These are phyloP conservation scores for Falco cherrug DNA, from an alignment of 2,797 vertebrate genomes.

Conservation along the genomic window DNA sequence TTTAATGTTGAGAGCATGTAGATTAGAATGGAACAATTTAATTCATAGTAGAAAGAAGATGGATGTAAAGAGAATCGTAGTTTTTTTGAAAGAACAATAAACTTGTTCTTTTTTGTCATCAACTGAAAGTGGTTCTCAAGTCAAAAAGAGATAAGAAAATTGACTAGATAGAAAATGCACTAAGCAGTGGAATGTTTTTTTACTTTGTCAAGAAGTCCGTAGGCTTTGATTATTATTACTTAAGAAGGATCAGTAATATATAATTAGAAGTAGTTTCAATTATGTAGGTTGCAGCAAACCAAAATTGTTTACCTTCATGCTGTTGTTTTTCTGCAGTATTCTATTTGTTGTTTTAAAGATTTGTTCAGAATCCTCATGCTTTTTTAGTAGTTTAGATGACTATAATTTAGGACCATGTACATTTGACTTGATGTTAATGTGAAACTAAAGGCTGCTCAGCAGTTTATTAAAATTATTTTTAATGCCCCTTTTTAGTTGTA, in stretches of 20 bases:
- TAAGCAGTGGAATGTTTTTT: background rate
- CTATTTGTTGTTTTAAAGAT: background rate
- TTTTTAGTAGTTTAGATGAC: background rate
- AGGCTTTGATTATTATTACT: background rate
- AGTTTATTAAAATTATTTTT: background rate
- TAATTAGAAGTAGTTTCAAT: background rate
- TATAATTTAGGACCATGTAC: background rate
- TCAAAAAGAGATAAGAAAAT: background rate
- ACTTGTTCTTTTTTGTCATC: background rate
- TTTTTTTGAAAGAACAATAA: background rate
- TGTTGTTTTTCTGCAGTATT: background rate
- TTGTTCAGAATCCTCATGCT: background rate
- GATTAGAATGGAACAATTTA: background rate
- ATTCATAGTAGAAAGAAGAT: background rate
- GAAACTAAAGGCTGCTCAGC: background rate
- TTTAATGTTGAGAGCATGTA: background rate
- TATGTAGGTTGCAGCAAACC: background rate
- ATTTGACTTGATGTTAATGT: background rate
- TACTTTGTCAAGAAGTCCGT: background rate
- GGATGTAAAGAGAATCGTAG: background rate
- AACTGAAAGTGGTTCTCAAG: background rate
- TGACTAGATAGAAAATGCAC: background rate
- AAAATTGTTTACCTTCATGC: background rate
- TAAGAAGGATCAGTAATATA: background rate
- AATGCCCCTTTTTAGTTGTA: background rate